Evolutionary conservation across 2,113 vertebrate species (phyloP).

Genomic region (Scartelaos histophorus): DNA sequence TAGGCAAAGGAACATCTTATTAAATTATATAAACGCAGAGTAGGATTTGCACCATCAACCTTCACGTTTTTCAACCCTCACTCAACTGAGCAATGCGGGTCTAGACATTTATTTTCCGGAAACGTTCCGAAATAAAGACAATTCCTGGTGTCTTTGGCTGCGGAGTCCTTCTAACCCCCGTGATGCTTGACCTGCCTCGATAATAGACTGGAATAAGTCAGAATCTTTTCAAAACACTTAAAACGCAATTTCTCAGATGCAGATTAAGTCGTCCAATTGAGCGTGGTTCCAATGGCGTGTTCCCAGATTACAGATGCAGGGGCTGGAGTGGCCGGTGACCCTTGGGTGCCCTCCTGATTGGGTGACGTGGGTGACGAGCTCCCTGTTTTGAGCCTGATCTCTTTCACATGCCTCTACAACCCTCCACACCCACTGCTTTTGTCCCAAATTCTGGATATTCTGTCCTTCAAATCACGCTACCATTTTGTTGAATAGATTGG

Average conservation of each 20-base stretch:
- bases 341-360: background rate
- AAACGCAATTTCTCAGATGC: background rate
- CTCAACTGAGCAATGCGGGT: background rate
- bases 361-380: background rate
- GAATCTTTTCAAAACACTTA: background rate
- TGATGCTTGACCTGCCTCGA: too few relatives aligned
- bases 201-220: background rate
- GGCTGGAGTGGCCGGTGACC: slow-evolving; percentile 1
- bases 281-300: background rate
- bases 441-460: background rate
- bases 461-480: background rate
- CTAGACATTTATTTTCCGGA: background rate
- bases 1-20: too few relatives aligned
- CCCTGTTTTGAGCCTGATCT: slow-evolving; percentile 6
- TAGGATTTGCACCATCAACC: background rate
- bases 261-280: background rate
- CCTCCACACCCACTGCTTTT: background rate
- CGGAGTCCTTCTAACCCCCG: background rate
- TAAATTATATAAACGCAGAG: too few relatives aligned
- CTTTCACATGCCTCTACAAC: slow-evolving; percentile 6
- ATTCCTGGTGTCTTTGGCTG: too few relatives aligned
- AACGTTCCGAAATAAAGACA: too few relatives aligned
- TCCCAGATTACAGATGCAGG: slow-evolving; percentile 1
- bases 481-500: background rate
- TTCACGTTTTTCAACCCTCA: background rate